Evolutionary conservation across 1,140 invertebrate genomes (phyloP).

Genomic region (Carposina sasakii): DNA sequence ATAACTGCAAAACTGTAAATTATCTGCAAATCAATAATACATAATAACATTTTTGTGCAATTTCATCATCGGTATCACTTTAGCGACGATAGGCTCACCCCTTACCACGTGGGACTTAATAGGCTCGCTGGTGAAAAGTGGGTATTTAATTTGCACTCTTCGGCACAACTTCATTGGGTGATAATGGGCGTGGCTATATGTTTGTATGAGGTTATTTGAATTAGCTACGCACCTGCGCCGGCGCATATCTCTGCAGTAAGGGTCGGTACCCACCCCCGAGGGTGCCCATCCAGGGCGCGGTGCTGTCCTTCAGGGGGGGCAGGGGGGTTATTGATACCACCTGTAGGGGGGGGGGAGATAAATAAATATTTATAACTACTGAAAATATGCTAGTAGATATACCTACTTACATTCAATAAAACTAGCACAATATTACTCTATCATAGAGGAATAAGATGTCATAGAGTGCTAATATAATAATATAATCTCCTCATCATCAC

Average conservation of each 20-base stretch:
- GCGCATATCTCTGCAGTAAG: constrained; percentile 81
- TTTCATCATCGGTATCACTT: not conserved
- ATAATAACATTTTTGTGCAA: not conserved
- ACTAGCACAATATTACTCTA: not conserved
- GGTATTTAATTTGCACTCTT: too few species aligned
- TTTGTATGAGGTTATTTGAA: not conserved
- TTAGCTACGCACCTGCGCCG: constrained; percentile 60
- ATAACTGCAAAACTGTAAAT: too few species aligned
- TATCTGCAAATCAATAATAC: too few species aligned
- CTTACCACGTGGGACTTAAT: too few species aligned
- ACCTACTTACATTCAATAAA: not conserved
- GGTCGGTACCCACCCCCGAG: constrained; percentile 89
- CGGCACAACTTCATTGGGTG: not conserved
- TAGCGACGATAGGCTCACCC: not conserved
- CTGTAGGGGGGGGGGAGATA: constrained; percentile 14
- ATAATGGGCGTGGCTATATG: not conserved
- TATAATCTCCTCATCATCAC: too few species aligned
- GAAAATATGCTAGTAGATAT: not conserved
- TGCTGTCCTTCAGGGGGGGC: constrained; percentile 49
- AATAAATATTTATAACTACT: not conserved
- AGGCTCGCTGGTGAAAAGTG: too few species aligned
- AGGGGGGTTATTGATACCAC: constrained; percentile 64
- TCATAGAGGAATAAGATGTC: too few species aligned
- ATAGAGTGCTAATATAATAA: too few species aligned
- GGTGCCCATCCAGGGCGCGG: constrained; percentile 78